A percentile compares a stretch with the other conserved stretches of the same genome.
Evolutionary conservation across 2,888 invertebrate species (phyloP).

Genomic region (Leucozona laternaria): DNA sequence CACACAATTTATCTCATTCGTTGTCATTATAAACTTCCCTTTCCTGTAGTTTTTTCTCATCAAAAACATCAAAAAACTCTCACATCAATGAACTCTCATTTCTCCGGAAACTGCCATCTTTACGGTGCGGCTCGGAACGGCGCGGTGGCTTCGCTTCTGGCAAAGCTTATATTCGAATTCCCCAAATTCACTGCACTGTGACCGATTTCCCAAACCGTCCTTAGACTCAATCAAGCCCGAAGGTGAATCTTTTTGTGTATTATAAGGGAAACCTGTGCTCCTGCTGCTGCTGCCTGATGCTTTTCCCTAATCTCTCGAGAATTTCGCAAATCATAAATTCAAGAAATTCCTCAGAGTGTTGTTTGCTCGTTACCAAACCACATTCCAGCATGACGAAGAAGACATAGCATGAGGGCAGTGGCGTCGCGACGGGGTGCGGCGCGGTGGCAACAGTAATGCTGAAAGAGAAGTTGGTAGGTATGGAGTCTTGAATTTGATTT

Average conservation of each 20-base stretch:
- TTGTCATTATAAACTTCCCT: slow-evolving; percentile 34
- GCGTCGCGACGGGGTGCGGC: neutral
- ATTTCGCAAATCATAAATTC: slow-evolving; percentile 68
- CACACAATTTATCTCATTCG: slow-evolving; percentile 25
- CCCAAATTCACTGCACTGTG: slow-evolving; percentile 65
- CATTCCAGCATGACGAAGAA: slow-evolving; percentile 48
- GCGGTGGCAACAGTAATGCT: too few relatives aligned
- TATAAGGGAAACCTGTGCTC: slow-evolving; percentile 22
- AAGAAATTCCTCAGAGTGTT: slow-evolving; percentile 67
- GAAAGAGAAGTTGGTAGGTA: neutral
- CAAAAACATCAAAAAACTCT: neutral
- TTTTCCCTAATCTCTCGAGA: slow-evolving; percentile 38
- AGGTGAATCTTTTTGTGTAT: slow-evolving; percentile 28
- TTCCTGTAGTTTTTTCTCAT: neutral
- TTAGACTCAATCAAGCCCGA: slow-evolving; percentile 51
- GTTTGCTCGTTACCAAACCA: slow-evolving; percentile 61
- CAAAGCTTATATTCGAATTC: slow-evolving; percentile 47
- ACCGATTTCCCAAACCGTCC: slow-evolving; percentile 61
- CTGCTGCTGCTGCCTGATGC: slow-evolving; percentile 1
- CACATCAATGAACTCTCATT: slow-evolving; percentile 14
- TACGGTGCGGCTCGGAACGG: too few relatives aligned
- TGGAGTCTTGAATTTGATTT: slow-evolving; percentile 23
- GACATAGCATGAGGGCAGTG: neutral
- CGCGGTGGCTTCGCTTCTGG: slow-evolving; percentile 11
- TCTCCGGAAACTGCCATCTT: slow-evolving; percentile 60